Conservation (phyloP, 2,113 vertebrate genomes). For the Ondatra zibethicus region DNA sequence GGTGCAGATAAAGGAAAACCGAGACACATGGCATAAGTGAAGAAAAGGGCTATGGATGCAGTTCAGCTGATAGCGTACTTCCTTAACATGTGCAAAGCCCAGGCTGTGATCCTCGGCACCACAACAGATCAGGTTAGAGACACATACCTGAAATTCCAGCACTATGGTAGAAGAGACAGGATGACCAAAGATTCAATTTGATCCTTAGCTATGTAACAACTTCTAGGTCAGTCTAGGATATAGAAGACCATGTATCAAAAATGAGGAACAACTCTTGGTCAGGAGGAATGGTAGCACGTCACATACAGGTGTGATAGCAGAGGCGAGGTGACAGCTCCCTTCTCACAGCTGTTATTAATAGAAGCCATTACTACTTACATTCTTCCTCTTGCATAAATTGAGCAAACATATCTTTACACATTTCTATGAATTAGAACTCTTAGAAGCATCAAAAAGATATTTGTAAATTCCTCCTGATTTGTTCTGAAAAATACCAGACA, state of each 20-base stretch:
- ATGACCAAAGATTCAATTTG: neutral
- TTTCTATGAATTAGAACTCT: neutral
- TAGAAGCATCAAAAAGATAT: neutral
- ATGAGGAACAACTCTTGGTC: neutral
- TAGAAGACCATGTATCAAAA: neutral
- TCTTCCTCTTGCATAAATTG: neutral
- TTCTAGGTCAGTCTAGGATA: neutral
- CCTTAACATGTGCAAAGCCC: neutral
- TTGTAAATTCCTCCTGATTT: neutral
- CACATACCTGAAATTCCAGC: neutral
- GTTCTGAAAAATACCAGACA: constrained; percentile 33
- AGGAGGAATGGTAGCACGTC: neutral
- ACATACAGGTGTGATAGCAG: neutral
- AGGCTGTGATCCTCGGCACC: neutral
- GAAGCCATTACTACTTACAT: neutral
- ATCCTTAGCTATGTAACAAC: neutral
- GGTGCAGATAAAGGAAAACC: neutral
- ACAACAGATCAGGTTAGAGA: neutral
- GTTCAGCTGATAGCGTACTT: neutral
- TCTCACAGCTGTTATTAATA: neutral
- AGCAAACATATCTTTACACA: neutral
- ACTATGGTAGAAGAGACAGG: neutral
- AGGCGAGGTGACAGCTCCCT: neutral
- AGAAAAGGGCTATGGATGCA: neutral
- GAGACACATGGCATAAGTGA: neutral